Base-by-base conservation (phyloP, 2,888 invertebrate genomes). In the Eupithecia pulchellata region DNA sequence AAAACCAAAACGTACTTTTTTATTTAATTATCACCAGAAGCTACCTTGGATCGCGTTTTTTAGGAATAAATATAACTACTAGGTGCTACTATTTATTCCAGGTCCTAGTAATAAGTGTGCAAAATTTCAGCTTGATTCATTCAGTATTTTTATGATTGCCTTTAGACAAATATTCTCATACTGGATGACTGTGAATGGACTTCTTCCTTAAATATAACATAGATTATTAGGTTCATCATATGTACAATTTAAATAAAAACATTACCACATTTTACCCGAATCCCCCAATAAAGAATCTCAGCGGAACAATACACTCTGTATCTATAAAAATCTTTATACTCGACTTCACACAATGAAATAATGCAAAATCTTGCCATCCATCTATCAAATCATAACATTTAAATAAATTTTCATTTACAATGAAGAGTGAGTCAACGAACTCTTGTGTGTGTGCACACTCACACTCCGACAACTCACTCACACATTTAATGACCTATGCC, bases 391-490 rank as follows among this genome's bases (percentile, higher is more conserved):
- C 85, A 84, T 84, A 84, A 81, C 86, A 91, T 92, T 92, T 90
- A 89, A 91, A 92, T 92, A 91, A 89, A 91, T 91, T 91, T 89
- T 91, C 89, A 91, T 88, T 91, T 91, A 89, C 90, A 92, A 92
- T 91, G 91, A 88, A 89, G 85, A 84, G 86, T 84, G 84, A 88
- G 92, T 90, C 91, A 86, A 84, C 87, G 90, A 91, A 91, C 92
- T 84, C 86, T 77, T 74, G 75, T 77, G 75, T 80, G 82, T 84
- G 83, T 82, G 81, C 83, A 82, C 83, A 42, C 85, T 85, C 83
- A 77, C 87, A 85, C 86, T 85, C 85, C 75, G 58, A 66, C 70
- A 68, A 52, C 72, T 39, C 25, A 25, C 42, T 47, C 25, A 39
- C 66, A 66, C 61, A 69, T 62, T 36, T 14, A 75, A 72, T 76